phyloP scores from a whole-genome alignment of 2,113 vertebrate species.

The Pogona vitticeps region DNA sequence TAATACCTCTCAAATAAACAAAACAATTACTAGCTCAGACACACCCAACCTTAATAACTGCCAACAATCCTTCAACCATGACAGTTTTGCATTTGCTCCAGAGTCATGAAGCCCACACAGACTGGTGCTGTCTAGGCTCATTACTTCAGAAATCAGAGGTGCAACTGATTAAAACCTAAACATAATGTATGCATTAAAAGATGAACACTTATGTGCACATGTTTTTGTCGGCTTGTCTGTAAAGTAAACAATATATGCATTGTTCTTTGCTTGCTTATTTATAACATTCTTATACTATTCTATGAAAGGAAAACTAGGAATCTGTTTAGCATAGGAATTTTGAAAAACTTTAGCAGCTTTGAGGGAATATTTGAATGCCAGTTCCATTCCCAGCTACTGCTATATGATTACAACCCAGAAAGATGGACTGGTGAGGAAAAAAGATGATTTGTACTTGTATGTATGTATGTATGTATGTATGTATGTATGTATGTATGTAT shows the following conservation, averaged over 20 bases:
- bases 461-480: no score
- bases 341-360: background rate
- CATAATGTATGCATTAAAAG: background rate
- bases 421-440: background rate
- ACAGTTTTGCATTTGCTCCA: constrained; percentile 5
- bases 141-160: background rate
- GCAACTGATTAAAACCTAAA: background rate
- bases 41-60: constrained; percentile 5
- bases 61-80: constrained; percentile 33
- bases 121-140: background rate
- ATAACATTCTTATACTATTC: background rate
- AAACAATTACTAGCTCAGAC: constrained; percentile 37
- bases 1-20: constrained; percentile 31
- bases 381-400: background rate
- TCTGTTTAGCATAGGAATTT: accelerated
- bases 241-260: background rate
- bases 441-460: background rate
- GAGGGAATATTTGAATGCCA: background rate
- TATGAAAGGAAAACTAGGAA: background rate
- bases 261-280: background rate
- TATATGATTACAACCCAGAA: accelerated
- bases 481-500: no score
- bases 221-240: no score
- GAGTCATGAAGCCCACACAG: constrained; percentile 24
- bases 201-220: no score